These are phyloP conservation scores for Romanogobio albipinnatus DNA, from an alignment of 2,113 vertebrate species.

Conservation along the genomic window DNA sequence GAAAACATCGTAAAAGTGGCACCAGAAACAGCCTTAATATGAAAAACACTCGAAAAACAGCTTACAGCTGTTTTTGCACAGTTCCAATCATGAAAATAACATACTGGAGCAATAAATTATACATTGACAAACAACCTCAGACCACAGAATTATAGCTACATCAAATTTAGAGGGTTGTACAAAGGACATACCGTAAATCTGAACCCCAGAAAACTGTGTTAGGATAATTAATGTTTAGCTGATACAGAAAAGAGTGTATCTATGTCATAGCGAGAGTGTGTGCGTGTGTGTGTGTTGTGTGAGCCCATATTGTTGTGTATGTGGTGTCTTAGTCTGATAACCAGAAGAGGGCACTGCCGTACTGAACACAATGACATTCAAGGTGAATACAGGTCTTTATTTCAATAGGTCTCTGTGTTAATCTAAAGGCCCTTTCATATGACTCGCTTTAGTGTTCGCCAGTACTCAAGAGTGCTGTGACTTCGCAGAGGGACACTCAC, in stretches of 20 bases:
- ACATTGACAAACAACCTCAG: conserved; percentile 30
- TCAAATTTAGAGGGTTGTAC: conserved; percentile 20
- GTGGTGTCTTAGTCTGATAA: conserved; percentile 30
- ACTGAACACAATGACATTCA: conserved; percentile 51
- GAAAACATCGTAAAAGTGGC: conserved; percentile 4
- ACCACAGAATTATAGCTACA: conserved; percentile 22
- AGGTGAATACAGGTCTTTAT: conserved; percentile 25
- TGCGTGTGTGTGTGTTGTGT: conserved; percentile 36
- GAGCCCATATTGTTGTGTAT: neutral
- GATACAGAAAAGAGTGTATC: neutral
- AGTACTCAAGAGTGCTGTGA: neutral
- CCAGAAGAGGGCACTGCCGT: conserved; percentile 74
- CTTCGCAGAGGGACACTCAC: conserved; percentile 56
- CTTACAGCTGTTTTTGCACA: conserved; percentile 16
- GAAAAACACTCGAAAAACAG: neutral
- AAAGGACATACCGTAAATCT: conserved; percentile 24
- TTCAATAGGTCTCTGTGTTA: neutral
- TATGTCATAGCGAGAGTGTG: neutral
- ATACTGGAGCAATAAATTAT: conserved; percentile 23
- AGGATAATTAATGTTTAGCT: conserved; percentile 20
- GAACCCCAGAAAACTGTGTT: conserved; percentile 1
- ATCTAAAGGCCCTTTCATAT: neutral
- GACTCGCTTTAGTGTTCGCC: conserved; percentile 15
- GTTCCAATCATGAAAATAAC: conserved; percentile 23
- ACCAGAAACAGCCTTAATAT: neutral